Base-by-base conservation (phyloP, 2,797 vertebrate species). In the Mus spretus region DNA sequence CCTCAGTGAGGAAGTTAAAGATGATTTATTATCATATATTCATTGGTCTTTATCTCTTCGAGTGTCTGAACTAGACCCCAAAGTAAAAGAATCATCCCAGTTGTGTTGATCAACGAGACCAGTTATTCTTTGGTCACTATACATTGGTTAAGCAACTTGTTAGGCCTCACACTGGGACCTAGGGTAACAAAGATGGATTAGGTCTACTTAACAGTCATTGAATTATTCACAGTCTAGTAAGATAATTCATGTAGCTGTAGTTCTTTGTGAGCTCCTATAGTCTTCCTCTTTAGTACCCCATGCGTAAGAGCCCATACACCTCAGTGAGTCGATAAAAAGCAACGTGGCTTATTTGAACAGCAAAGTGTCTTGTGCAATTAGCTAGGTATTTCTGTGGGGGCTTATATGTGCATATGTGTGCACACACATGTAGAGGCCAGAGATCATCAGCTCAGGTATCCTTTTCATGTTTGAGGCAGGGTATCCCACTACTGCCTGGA, bases 221-320 rank as follows among this genome's bases (percentile, higher is more conserved):
- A 93, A 96, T 96, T 90, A 95, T 89, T 95, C 63, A 72, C 81
- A 31, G 37, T 31, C 50, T 83, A 24, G 37, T 67, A 90, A 82
- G 89, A 37, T 59, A 86, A 75, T 86, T 85, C 74, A 53, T n/a
- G 57, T 28, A 44, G 82, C 57, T 31, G 75, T 47, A 91, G 34
- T 90, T 89, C 47, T 65, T 37, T 24, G 12, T 75, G 44, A 95
- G 79, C 37, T 83, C 67, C 50, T 50, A 34, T 59, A 5, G 94
- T 85, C 78, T 87, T 93, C 94, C 8, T 55, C 72, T 90, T 84
- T 91, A 50, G 65, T 19, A 53, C n/a, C 17, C 81, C 17, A 47
- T 1, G n/a, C 50, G 83, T 93, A 59, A 67, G 15, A 57, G 67
- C 22, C 34, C 1, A 0, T 34, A 55, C 10, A 31, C 89, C 9